These are phyloP conservation scores for Tetragonula carbonaria DNA, from an alignment of 2,888 invertebrate species.

Conservation along the genomic window DNA sequence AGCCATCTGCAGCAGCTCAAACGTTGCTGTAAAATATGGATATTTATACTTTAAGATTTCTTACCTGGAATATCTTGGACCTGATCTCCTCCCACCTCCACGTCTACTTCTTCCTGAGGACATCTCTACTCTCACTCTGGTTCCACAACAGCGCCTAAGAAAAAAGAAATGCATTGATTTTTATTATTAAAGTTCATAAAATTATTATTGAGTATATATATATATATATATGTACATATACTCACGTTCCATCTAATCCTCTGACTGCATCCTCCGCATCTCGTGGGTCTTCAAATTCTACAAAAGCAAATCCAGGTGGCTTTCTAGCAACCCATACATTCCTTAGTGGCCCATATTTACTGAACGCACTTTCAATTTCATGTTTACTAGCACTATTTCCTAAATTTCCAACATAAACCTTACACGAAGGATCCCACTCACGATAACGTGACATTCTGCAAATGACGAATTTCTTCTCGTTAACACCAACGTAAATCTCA, in stretches of 20 bases:
- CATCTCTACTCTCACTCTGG: constrained; percentile 96
- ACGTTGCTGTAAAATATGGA: constrained; percentile 68
- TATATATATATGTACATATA: constrained; percentile 58
- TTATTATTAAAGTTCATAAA: background rate
- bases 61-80: constrained; percentile 82
- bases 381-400: constrained; percentile 96
- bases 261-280: constrained; percentile 95
- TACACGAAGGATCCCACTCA: constrained; percentile 95
- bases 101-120: constrained; percentile 93
- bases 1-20: constrained; percentile 70
- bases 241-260: constrained; percentile 93
- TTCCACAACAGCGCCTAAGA: constrained; percentile 93
- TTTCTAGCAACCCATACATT: constrained; percentile 98
- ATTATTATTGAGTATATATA: background rate
- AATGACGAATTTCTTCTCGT: background rate
- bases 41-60: constrained; percentile 43
- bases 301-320: constrained; percentile 96
- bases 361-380: constrained; percentile 94
- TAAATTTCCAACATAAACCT: constrained; percentile 96
- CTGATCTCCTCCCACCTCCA: constrained; percentile 85
- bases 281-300: constrained; percentile 94
- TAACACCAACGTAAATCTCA: background rate
- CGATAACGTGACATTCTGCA: constrained; percentile 89
- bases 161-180: constrained; percentile 33
- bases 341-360: constrained; percentile 94